Percentiles rank a stretch among this genome's conserved stretches.
phyloP scores from a whole-genome alignment of 2,113 vertebrate species.

The Recurvirostra avosetta region DNA sequence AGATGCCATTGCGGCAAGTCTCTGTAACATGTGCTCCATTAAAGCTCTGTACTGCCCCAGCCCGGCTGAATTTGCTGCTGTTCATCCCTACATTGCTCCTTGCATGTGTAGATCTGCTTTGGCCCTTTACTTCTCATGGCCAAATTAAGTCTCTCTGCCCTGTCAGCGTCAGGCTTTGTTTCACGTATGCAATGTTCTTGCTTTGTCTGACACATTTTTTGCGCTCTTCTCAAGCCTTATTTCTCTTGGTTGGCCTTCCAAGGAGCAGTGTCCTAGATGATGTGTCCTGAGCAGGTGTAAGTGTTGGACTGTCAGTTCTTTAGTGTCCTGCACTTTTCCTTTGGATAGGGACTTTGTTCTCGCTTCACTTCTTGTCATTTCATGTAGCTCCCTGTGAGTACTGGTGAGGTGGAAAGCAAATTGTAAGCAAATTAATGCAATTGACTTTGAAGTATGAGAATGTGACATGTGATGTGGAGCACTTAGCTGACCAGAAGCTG shows the following conservation, averaged over 20 bases:
- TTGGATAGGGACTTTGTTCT: background rate
- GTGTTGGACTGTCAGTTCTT: background rate
- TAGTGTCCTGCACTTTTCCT: background rate
- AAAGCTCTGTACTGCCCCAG: background rate
- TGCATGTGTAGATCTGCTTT: background rate
- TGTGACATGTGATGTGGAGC: background rate
- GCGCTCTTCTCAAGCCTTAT: rapidly evolving
- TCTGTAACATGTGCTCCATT: background rate
- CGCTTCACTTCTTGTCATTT: background rate
- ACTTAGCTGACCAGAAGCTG: background rate
- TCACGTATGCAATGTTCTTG: background rate
- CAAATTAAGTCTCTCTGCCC: background rate
- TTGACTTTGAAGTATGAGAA: background rate
- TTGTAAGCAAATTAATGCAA: background rate
- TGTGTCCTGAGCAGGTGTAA: background rate
- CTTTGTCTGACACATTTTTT: background rate
- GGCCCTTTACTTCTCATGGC: background rate
- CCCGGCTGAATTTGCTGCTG: background rate
- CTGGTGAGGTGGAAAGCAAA: background rate
- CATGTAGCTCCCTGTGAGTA: background rate
- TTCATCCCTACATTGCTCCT: background rate
- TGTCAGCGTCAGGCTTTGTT: background rate
- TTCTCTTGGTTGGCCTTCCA: background rate
- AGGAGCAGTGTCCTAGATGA: background rate
- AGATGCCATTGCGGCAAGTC: background rate